Evolutionary conservation across 1,140 invertebrate genomes (phyloP), one percentile per base, ranked within the genome.

Genomic region (Portunus trituberculatus): DNA sequence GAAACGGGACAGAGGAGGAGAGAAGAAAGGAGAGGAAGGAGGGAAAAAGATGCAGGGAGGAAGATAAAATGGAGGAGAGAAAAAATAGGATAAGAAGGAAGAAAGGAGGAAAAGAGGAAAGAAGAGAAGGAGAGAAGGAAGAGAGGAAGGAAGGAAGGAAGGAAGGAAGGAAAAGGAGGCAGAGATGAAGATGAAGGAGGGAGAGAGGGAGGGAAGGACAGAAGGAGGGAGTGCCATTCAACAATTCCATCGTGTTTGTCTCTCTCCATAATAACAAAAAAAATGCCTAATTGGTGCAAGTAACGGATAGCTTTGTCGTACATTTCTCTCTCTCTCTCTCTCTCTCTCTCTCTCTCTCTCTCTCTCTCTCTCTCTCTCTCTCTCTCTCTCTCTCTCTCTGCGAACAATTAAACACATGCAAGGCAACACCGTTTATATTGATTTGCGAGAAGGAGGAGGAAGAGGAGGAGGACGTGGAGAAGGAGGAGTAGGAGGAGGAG

Each of bases 341-440:
- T 76, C 48, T 76, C 59, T 76, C 59, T 76, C 67, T 76, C 67
- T 76, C 67, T 76, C 67, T 76, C 67, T 76, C 67, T 76, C 67
- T 76, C 67, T 76, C 67, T 76, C 67, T 76, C 67, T 76, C 67
- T 76, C 67, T 76, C 67, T 76, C 67, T n/a, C 52, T n/a, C 67
- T 76, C 67, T 76, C 67, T 76, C 67, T 76, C 67, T 76, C 67
- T 25, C 67, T 76, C 67, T 76, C 67, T 76, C 67, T 76, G 52
- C 67, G 67, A 76, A 76, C 67, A 76, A 76, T 76, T 76, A 76
- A 76, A 76, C 67, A 76, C 67, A 76, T 76, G 67, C 67, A 76
- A 76, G 67, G 67, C 67, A 76, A 76, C 67, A 76, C 67, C 25
- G 67, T 7, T 76, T 76, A 76, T 76, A 76, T 76, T n/a, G 67